A percentile compares a stretch with the other conserved stretches of the same genome.
phyloP scores from a whole-genome alignment of 2,113 vertebrate genomes.

The Carettochelys insculpta region DNA sequence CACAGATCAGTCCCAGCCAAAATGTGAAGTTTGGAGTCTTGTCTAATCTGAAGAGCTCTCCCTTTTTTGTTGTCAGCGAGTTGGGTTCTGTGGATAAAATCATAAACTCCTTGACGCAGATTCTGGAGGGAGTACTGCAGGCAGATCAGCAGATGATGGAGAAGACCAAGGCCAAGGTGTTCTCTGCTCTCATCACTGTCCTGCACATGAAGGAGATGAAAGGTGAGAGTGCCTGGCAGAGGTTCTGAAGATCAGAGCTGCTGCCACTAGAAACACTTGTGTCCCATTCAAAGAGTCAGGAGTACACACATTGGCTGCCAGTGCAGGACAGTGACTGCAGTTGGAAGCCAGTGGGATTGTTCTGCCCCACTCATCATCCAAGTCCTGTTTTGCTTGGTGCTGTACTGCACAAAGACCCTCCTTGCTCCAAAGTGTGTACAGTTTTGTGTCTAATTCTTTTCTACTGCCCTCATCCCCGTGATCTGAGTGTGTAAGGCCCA shows the following conservation, averaged over 20 bases:
- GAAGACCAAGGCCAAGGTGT: slow-evolving; percentile 94
- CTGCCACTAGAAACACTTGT: not conserved
- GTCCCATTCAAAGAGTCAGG: not conserved
- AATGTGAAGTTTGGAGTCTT: not conserved
- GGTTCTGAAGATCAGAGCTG: not conserved
- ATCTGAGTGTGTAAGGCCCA: not conserved
- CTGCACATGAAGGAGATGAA: slow-evolving; percentile 92
- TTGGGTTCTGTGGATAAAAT: slow-evolving; percentile 88
- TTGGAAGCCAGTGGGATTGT: not conserved
- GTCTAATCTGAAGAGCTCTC: slow-evolving; percentile 51
- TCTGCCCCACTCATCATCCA: not conserved
- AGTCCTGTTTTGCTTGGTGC: not conserved
- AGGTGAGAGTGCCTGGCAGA: slow-evolving; percentile 75
- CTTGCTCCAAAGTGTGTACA: not conserved
- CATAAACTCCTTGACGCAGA: slow-evolving; percentile 87
- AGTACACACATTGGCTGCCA: not conserved
- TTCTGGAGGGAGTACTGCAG: slow-evolving; percentile 92
- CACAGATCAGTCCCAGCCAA: not conserved
- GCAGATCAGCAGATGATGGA: slow-evolving; percentile 93
- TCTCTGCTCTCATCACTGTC: slow-evolving; percentile 91
- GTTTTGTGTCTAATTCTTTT: not conserved
- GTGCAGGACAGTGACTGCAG: not conserved
- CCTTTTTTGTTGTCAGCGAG: slow-evolving; percentile 78
- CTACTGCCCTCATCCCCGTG: not conserved
- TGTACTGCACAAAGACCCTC: not conserved